A percentile compares a stretch with the other conserved stretches of the same genome.
Evolutionary conservation across 2,113 vertebrate species (phyloP).

Genomic region (Chaetops frenatus): DNA sequence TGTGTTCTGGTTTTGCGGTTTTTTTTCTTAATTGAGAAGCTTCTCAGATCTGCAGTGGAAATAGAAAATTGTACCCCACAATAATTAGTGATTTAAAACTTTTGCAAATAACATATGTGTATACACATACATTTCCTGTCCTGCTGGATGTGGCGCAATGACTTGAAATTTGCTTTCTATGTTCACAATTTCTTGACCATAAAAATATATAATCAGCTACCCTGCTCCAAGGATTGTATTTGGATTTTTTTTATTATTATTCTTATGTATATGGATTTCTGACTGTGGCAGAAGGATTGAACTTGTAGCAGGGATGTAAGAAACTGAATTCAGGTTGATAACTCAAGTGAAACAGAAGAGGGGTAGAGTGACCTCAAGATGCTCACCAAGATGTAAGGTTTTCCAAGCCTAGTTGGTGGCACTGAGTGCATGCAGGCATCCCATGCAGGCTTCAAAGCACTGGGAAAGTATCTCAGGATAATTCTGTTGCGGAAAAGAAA

Average conservation of each 20-base stretch:
- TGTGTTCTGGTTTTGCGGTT: fast-evolving
- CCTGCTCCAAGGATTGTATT: not conserved
- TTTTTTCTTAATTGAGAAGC: not conserved
- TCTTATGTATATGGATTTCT: not conserved
- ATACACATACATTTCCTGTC: not conserved
- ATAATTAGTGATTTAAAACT: not conserved
- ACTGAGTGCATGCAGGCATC: not conserved
- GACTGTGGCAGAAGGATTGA: not conserved
- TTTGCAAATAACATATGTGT: fast-evolving
- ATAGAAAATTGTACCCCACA: not conserved
- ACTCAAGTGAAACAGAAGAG: not conserved
- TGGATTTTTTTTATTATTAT: not conserved
- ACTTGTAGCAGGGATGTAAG: not conserved
- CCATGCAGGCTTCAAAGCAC: not conserved
- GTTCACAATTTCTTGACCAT: not conserved
- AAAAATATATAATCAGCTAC: not conserved
- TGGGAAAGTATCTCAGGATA: not conserved
- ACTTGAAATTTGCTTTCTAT: not conserved
- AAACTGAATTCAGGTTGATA: not conserved
- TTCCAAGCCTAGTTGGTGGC: not conserved
- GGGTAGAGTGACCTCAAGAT: not conserved
- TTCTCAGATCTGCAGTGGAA: not conserved
- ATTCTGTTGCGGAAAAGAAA: not conserved
- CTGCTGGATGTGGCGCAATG: not conserved
- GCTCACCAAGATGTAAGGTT: not conserved